Evolutionary conservation across 2,888 invertebrate species (phyloP), one percentile per base, ranked within the genome.

Genomic region (Macropis europaea): DNA sequence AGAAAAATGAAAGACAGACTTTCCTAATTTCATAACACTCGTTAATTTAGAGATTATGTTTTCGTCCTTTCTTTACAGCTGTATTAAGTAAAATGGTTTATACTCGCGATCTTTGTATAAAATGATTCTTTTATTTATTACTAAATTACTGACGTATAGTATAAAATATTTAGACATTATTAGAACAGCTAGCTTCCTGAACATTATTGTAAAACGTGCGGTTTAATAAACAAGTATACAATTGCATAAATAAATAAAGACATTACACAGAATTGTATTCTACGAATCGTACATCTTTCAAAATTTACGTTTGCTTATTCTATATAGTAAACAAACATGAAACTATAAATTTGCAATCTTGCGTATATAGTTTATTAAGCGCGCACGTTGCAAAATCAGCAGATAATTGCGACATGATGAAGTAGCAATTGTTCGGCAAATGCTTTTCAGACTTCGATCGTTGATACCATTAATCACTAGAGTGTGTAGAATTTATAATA

Each of bases 121-220:
- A 62, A 26, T 36, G 34, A 77, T 47, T 50, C 28, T 40, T 73
- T 73, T 42, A 53, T 30, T 54, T 30, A 0, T 15, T 22, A 28
- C 57, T 72, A 72, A 43, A 50, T 13, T 47, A 48, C 60, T 47
- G 42, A 17, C 57, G 32, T 60, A 42, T 62, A 61, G 26, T 19
- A 38, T 54, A 28, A 15, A n/a, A 30, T 60, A 42, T 59, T 30
- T 61, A 74, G 43, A 30, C 63, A 57, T 42, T 22, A 53, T 71
- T 75, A 68, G 66, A 47, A 53, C 56, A 60, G 59, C 69, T 69
- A 76, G 76, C 73, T 70, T 76, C 62, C 34, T 67, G 76, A 60
- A 75, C 48, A 53, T 59, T 17, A 43, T 62, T 69, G 66, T 61
- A 60, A 79, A 61, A 72, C 53, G 72, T 53, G 63, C 56, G 60